These are phyloP conservation scores for Mormyrus lacerda DNA, from an alignment of 2,113 vertebrate genomes.

Conservation along the genomic window DNA sequence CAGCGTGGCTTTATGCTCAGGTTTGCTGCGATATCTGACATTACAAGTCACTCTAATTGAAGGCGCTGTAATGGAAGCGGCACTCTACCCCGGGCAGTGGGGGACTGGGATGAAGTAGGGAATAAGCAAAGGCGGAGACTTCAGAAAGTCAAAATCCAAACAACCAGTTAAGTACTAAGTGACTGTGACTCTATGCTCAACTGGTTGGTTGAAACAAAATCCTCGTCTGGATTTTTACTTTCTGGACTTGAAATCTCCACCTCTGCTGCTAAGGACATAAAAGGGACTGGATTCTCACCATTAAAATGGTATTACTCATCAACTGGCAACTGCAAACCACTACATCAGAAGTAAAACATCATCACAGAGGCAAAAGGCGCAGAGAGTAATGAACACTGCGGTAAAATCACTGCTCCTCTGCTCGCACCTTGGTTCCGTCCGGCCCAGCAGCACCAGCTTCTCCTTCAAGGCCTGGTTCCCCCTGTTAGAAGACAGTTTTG, in stretches of 20 bases:
- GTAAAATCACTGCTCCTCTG: not conserved
- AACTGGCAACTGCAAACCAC: not conserved
- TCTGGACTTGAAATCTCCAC: too few species aligned
- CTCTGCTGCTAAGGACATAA: not conserved
- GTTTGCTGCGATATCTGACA: not conserved
- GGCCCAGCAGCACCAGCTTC: conserved; percentile 71
- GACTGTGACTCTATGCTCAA: too few species aligned
- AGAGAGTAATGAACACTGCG: not conserved
- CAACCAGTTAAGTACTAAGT: too few species aligned
- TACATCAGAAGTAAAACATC: conserved; percentile 19
- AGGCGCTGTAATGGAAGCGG: too few species aligned
- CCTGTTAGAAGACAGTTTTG: conserved; percentile 55
- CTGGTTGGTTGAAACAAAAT: too few species aligned
- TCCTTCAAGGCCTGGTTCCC: conserved; percentile 80
- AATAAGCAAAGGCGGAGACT: too few species aligned
- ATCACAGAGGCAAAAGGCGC: not conserved
- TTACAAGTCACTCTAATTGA: not conserved
- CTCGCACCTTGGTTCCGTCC: conserved; percentile 76
- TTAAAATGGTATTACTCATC: not conserved
- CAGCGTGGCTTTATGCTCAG: not conserved
- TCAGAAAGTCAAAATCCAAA: too few species aligned
- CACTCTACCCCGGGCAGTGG: not conserved
- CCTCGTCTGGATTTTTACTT: too few species aligned
- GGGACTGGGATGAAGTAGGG: not conserved
- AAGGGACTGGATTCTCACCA: not conserved